A percentile compares a stretch with the other conserved stretches of the same genome.
Conservation (phyloP, 2,113 vertebrate species). For the Chloebia gouldiae region DNA sequence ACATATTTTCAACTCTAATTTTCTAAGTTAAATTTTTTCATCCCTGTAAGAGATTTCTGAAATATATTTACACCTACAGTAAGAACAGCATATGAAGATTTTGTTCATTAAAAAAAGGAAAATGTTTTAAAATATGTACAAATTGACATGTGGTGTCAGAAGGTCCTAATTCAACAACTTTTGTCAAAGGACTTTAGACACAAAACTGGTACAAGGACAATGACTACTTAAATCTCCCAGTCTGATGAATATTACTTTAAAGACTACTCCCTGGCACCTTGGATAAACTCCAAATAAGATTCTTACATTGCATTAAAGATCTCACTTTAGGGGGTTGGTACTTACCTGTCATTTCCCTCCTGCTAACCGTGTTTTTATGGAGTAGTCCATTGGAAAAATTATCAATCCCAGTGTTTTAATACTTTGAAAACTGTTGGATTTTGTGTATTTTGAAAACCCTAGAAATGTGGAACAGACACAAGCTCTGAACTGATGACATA, state of each 20-base stretch:
- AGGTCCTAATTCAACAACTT: not conserved
- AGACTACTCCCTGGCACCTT: not conserved
- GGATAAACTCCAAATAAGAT: not conserved
- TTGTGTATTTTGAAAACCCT: not conserved
- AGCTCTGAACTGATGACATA: not conserved
- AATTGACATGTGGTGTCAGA: not conserved
- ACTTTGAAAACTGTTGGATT: not conserved
- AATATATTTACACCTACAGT: not conserved
- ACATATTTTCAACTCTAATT: not conserved
- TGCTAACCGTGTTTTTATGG: not conserved
- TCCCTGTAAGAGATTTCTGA: not conserved
- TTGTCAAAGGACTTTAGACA: not conserved
- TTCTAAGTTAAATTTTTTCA: not conserved
- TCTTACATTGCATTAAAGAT: not conserved
- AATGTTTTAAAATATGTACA: not conserved
- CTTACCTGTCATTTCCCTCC: not conserved
- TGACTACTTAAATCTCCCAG: not conserved
- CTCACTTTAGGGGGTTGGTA: not conserved
- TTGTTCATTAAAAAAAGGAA: not conserved
- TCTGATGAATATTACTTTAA: not conserved
- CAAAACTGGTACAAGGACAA: not conserved
- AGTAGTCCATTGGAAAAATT: not conserved
- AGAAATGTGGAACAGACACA: not conserved
- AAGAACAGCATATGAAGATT: not conserved
- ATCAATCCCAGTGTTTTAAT: not conserved